Evolutionary conservation across 2,113 vertebrate species (phyloP), one percentile per base, ranked within the genome.

Genomic region (Recurvirostra avosetta): DNA sequence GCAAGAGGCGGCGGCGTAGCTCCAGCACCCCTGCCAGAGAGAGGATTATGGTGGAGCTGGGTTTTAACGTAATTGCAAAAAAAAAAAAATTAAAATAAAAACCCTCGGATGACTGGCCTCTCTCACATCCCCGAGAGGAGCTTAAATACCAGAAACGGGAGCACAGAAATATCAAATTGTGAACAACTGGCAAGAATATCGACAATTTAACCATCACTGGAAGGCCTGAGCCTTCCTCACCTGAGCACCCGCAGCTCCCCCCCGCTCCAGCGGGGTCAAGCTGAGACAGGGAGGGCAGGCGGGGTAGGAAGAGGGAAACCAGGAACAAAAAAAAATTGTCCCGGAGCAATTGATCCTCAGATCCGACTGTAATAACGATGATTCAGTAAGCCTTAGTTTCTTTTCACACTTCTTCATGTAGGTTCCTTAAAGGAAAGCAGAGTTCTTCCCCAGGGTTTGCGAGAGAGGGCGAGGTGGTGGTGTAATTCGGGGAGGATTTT

Each of bases 261-360:
- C 47, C 3, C 11, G 25, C 62, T 50, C 32, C 21, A 32, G 41
- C 18, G 34, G 17, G 12, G 18, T 55, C 45, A 21, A 8, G 19
- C 4, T 18, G 41, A 53, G 25, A 17, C 12, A 3, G 20, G 23
- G 0, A 0, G 9, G 7, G 70, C 19, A 6, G 19, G 25, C 9
- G 16, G 8, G 20, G 26, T 43, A 71, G 27, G 26, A 26, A 70
- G 36, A 41, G 7, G 10, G 25, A 67, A 85, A 70, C 0, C 2
- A 26, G 19, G 29, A 59, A 40, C 15, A 45, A 78, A 76, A 36
- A 58, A 78, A 61, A 11, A 3, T 3, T 22, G 2, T 18, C 40
- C 43, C 67, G 13, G 5, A 77, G 17, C 20, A n/a, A 21, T 2
- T 26, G 9, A n/a, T 53, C 34, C 43, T 40, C 12, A 49, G 13